A percentile compares a stretch with the other conserved stretches of the same genome.
Conservation (phyloP, 2,888 invertebrate genomes). For the Hypena proboscidalis region DNA sequence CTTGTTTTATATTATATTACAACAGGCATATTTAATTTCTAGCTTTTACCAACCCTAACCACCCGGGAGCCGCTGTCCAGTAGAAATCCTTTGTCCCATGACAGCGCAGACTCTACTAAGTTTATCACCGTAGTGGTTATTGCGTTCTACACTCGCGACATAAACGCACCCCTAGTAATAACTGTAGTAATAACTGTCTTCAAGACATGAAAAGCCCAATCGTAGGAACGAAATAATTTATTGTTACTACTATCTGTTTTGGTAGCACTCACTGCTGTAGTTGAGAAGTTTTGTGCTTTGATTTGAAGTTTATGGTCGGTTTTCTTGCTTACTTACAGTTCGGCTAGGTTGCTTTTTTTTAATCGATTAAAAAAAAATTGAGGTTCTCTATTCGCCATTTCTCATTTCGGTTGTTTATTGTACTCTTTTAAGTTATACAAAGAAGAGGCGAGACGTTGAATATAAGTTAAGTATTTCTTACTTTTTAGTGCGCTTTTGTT, state of each 20-base stretch:
- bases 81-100: conserved; percentile 69
- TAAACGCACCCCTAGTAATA: conserved; percentile 66
- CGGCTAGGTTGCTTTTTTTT: too few species aligned
- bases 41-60: conserved; percentile 42
- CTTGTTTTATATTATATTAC: too few species aligned
- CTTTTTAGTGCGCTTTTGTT: too few species aligned
- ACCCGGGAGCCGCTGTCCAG: conserved; percentile 45
- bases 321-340: too few species aligned
- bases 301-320: too few species aligned
- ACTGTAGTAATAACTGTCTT: conserved; percentile 56
- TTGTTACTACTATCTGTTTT: conserved; percentile 17
- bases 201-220: conserved; percentile 61
- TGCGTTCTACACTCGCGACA: conserved; percentile 60
- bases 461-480: too few species aligned
- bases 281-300: not conserved
- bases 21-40: too few species aligned
- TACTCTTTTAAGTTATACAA: too few species aligned
- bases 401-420: too few species aligned
- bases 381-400: too few species aligned
- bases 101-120: conserved; percentile 56
- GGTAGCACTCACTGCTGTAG: not conserved
- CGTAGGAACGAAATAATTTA: conserved; percentile 55
- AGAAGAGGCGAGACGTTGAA: too few species aligned
- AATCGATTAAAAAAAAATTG: too few species aligned
- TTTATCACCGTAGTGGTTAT: conserved; percentile 73